Base-by-base conservation (phyloP, 1,140 invertebrate species). In the Anagrus nilaparvatae region DNA sequence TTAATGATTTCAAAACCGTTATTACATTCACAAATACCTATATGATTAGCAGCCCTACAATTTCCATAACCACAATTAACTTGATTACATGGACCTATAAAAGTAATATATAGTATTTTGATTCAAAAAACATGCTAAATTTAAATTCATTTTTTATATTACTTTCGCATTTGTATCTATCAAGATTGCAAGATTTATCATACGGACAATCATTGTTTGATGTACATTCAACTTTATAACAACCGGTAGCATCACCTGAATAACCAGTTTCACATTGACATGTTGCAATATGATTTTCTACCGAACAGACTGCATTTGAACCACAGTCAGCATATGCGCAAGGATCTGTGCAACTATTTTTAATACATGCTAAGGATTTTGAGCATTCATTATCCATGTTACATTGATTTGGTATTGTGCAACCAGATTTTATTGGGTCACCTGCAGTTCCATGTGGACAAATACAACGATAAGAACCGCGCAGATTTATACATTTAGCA, bases 171-270 rank as follows among this genome's bases (percentile, higher is more conserved):
- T 84, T 87, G 58, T 88, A 85, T 13, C 67, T 76, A 49, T 78
- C 71, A 6, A 56, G 51, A 55, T 87, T 79, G 54, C 88, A 91
- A 41, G 76, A 76, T 61, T 82, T 83, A 48, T 86, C 81, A 10
- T 53, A 60, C 3, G 80, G 61, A 58, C 88, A 92, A 38, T 90
- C 84, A 23, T 73, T 73, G 61, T 84, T 75, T 6, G 74, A 72
- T 2, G 83, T 64, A 59, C 87, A 92, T 68, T 90, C 87, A 2
- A 87, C 85, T 69, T 81, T 82, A 61, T 86, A 87, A 51, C 84
- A 87, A 8, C 83, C 84, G 9, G 83, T 70, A 2, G 86, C 75
- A 70, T 91, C 85, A 4, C 88, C 88, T 10, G 87, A 69, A 58
- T 82, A 81, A 13, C 85, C 85, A 40, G 77, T 70, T 31, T 83